Percentiles rank a stretch among this genome's conserved stretches.
Evolutionary conservation across 2,113 vertebrate genomes (phyloP).

Genomic region (Saguinus imperator): DNA sequence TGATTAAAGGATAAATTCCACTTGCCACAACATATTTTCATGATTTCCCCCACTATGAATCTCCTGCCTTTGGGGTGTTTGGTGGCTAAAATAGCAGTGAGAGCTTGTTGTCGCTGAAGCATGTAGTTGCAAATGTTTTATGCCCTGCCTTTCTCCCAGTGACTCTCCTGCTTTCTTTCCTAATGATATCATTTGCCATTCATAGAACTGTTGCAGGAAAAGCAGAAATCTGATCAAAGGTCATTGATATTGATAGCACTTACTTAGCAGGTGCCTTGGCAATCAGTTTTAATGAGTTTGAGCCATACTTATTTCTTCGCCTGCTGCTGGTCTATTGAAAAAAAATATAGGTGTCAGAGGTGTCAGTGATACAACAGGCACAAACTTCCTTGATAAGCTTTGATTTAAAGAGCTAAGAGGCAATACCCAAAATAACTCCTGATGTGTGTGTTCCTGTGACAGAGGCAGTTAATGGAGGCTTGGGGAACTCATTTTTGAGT

Average conservation of each 20-base stretch:
- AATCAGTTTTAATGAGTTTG: slow-evolving; percentile 69
- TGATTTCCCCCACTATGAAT: neutral
- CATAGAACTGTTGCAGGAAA: slow-evolving; percentile 57
- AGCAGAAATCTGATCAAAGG: slow-evolving; percentile 65
- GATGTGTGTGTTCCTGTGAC: neutral
- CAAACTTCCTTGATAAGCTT: slow-evolving; percentile 55
- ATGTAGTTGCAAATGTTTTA: neutral
- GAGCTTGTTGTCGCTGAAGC: neutral
- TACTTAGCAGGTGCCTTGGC: slow-evolving; percentile 69
- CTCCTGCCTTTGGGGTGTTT: neutral
- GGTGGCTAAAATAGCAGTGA: neutral
- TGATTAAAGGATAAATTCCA: slow-evolving; percentile 73
- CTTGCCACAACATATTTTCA: slow-evolving; percentile 64
- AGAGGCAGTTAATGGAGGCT: neutral
- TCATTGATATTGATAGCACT: slow-evolving; percentile 60
- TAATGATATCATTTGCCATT: slow-evolving; percentile 10
- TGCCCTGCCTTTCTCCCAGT: neutral
- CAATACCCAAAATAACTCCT: slow-evolving; percentile 67
- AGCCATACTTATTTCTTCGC: slow-evolving; percentile 34
- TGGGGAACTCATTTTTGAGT: neutral
- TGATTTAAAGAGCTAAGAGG: slow-evolving; percentile 62
- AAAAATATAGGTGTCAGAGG: neutral
- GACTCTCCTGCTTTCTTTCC: slow-evolving; percentile 24
- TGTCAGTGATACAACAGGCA: slow-evolving; percentile 13
- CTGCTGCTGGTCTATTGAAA: neutral